Percentiles rank a stretch among this genome's conserved stretches.
phyloP scores from a whole-genome alignment of 2,797 vertebrate genomes.

The Vultur gryphus region DNA sequence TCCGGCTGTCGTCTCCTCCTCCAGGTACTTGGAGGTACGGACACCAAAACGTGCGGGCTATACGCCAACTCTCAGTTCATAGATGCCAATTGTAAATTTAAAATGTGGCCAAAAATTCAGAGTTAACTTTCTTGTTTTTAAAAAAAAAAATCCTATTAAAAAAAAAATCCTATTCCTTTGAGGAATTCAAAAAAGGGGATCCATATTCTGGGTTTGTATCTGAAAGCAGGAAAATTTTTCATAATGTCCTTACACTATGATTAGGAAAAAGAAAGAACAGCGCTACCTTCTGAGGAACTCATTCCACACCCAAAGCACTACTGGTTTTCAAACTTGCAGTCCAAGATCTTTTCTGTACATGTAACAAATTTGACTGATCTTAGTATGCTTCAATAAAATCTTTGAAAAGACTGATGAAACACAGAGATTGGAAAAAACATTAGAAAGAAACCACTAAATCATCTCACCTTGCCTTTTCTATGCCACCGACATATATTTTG shows the following conservation, averaged over 20 bases:
- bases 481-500: neutral
- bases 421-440: neutral
- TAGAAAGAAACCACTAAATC: neutral
- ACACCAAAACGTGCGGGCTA: accelerated
- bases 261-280: neutral
- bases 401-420: neutral
- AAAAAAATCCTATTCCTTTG: neutral
- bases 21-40: accelerated
- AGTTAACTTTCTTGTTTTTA: neutral
- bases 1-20: neutral
- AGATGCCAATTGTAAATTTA: neutral
- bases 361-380: neutral
- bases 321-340: neutral
- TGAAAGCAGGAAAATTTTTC: neutral
- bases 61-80: accelerated
- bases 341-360: neutral
- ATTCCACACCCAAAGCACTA: neutral
- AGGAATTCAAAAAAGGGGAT: neutral
- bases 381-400: neutral
- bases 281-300: neutral
- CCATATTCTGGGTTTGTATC: neutral
- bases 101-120: neutral
- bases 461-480: neutral
- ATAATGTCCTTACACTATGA: neutral
- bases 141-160: too few species aligned